Conservation (phyloP, 92 coral and sea anemone genomes). For the Actinernus sp. region DNA sequence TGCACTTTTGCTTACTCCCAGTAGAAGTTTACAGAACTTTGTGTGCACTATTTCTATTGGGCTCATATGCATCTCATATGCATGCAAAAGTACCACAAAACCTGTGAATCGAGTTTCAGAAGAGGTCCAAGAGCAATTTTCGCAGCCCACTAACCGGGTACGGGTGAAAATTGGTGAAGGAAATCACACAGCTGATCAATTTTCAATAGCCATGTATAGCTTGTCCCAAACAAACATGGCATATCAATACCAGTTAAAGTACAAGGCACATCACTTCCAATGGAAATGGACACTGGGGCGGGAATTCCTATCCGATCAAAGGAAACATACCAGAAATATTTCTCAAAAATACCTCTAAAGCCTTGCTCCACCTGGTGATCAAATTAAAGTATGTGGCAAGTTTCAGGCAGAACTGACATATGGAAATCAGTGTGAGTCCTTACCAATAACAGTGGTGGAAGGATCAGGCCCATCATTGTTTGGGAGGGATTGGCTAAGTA, state of each 20-base stretch:
- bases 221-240: conserved; percentile 37
- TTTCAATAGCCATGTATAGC: conserved; percentile 18
- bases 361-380: conserved; percentile 32
- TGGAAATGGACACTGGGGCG: conserved; percentile 68
- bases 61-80: too few species aligned
- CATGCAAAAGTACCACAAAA: too few species aligned
- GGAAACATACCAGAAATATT: conserved; percentile 45
- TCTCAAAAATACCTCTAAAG: conserved; percentile 40
- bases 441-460: conserved; percentile 53
- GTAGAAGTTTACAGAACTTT: too few species aligned
- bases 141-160: too few species aligned
- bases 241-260: conserved; percentile 41
- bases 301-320: conserved; percentile 27
- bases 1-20: too few species aligned
- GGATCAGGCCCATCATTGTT: conserved; percentile 74
- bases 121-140: too few species aligned
- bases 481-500: too few species aligned
- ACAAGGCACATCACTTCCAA: conserved; percentile 15
- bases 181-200: neutral
- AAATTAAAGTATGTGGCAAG: conserved; percentile 37
- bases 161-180: too few species aligned
- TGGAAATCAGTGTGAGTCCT: conserved; percentile 33
- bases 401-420: conserved; percentile 35
- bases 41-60: too few species aligned
- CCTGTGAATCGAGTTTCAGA: too few species aligned